A percentile compares a stretch with the other conserved stretches of the same genome.
These are phyloP conservation scores for Drosophila leonis DNA, from an alignment of 2,888 invertebrate genomes.

Conservation along the genomic window DNA sequence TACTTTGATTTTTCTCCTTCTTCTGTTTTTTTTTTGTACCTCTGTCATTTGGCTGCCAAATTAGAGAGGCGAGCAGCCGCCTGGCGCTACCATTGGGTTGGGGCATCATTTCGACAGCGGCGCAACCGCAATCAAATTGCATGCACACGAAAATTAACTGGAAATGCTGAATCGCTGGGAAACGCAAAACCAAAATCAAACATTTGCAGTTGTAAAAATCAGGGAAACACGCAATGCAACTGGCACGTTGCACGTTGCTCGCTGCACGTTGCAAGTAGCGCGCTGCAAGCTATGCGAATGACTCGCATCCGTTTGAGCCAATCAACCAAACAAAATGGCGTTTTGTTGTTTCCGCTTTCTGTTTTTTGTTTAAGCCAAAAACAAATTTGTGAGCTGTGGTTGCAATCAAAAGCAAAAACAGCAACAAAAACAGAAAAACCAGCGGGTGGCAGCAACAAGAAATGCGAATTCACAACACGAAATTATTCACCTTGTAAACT, in stretches of 20 bases:
- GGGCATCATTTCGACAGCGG: conserved; percentile 10
- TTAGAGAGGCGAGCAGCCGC: conserved; percentile 36
- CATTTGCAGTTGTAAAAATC: conserved; percentile 58
- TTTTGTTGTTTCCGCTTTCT: conserved; percentile 62
- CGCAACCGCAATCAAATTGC: conserved; percentile 61
- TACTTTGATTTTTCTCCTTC: neutral
- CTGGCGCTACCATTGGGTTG: neutral
- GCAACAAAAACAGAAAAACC: neutral
- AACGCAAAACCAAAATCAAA: conserved; percentile 57
- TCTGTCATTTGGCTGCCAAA: conserved; percentile 64
- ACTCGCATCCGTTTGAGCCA: conserved; percentile 35
- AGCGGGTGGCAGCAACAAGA: conserved; percentile 2
- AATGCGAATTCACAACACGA: conserved; percentile 44
- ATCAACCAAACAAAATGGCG: conserved; percentile 66
- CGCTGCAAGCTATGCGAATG: conserved; percentile 29
- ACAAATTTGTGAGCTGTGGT: conserved; percentile 40
- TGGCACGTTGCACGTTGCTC: conserved; percentile 11
- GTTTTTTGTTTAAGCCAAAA: neutral
- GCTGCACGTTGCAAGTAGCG: conserved; percentile 14
- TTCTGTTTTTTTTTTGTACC: neutral
- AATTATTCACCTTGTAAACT: conserved; percentile 65
- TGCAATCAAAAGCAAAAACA: conserved; percentile 19
- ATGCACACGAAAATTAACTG: conserved; percentile 67
- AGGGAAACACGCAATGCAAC: conserved; percentile 47
- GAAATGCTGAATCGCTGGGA: conserved; percentile 43